Evolutionary conservation across 2,888 invertebrate species (phyloP).

Genomic region (Andrena chrysosceles): DNA sequence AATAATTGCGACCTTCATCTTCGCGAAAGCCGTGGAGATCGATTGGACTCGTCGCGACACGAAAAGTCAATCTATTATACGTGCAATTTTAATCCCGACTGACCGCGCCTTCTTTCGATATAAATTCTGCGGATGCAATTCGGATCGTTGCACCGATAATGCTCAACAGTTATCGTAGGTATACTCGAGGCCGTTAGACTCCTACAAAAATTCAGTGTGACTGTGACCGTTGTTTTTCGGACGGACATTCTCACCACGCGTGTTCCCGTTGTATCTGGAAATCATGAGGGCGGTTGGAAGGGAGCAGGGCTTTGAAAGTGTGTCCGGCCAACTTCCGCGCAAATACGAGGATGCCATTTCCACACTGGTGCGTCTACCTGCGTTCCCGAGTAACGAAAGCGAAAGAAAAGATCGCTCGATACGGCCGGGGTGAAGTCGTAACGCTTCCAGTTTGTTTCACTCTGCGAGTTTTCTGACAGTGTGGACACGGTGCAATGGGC

Average conservation of each 20-base stretch:
- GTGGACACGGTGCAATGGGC: neutral
- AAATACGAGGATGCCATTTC: conserved; percentile 60
- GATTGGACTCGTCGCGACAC: neutral
- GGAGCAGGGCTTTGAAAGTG: conserved; percentile 37
- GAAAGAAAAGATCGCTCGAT: conserved; percentile 58
- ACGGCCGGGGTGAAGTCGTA: conserved; percentile 43
- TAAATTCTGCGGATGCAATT: neutral
- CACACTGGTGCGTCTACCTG: conserved; percentile 53
- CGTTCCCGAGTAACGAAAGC: conserved; percentile 43
- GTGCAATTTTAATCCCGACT: neutral
- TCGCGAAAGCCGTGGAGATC: neutral
- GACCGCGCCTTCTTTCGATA: neutral
- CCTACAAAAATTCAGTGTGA: neutral
- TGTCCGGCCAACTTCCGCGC: conserved; percentile 48
- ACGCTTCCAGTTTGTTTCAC: conserved; percentile 42
- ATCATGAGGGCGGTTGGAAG: conserved; percentile 6
- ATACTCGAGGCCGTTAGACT: too few species aligned
- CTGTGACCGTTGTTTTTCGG: conserved; percentile 1
- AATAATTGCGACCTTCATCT: neutral
- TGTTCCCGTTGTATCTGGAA: conserved; percentile 20
- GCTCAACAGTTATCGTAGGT: too few species aligned
- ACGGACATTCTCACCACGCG: neutral
- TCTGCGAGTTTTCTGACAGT: conserved; percentile 11
- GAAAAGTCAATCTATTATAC: neutral
- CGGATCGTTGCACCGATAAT: neutral